Evolutionary conservation across 2,113 vertebrate species (phyloP).

Genomic region (Cryptomyrus ogoouensis): DNA sequence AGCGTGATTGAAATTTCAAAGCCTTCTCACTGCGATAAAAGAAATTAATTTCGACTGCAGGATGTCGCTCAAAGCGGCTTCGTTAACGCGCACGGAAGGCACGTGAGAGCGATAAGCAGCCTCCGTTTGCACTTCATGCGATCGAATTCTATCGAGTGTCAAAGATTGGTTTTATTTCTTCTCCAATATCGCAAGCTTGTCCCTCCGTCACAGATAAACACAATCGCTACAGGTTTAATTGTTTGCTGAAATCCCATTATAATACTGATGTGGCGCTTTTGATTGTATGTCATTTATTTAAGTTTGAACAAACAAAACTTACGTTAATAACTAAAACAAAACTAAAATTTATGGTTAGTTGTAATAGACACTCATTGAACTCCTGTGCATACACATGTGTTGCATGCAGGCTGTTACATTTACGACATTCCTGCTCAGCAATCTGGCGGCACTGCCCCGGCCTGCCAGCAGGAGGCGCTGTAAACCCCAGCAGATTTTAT

Average conservation of each 20-base stretch:
- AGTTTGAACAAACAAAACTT: not conserved
- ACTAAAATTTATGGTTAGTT: not conserved
- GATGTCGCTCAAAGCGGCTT: not conserved
- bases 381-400: not conserved
- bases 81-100: not conserved
- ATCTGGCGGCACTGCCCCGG: not conserved
- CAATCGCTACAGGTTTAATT: not conserved
- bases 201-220: not conserved
- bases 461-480: not conserved
- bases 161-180: not conserved
- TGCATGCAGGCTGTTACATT: not conserved
- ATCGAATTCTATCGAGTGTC: slow-evolving; percentile 7
- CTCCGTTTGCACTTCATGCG: not conserved
- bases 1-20: slow-evolving; percentile 10
- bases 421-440: not conserved
- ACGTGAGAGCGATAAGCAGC: not conserved
- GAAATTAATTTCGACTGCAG: slow-evolving; percentile 15
- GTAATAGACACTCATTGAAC: not conserved
- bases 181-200: not conserved
- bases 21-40: slow-evolving; percentile 8
- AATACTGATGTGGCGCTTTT: slow-evolving; percentile 3
- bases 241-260: slow-evolving; percentile 11
- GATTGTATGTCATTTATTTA: not conserved
- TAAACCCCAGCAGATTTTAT: not conserved
- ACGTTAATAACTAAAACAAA: not conserved